These are phyloP conservation scores for Struthio camelus DNA, from an alignment of 2,113 vertebrate genomes.

Conservation along the genomic window DNA sequence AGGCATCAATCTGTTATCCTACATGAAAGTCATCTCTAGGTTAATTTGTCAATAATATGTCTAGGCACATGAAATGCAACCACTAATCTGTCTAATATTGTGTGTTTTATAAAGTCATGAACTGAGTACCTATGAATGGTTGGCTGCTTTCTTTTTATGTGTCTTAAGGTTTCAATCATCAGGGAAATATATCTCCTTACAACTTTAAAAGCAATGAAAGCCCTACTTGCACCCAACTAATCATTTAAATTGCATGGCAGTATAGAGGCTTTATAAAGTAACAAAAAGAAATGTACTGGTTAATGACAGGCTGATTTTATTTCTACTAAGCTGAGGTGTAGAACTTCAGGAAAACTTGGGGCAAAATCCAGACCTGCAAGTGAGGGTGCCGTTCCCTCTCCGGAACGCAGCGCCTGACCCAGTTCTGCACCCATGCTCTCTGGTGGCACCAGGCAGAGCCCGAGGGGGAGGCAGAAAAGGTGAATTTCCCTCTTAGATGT, in stretches of 20 bases:
- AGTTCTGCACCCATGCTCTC: not conserved
- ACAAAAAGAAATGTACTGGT: not conserved
- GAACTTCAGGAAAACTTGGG: not conserved
- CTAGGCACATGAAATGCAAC: not conserved
- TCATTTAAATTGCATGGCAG: conserved; percentile 22
- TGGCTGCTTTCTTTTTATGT: not conserved
- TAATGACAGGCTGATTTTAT: not conserved
- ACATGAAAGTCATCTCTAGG: not conserved
- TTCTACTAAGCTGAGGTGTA: not conserved
- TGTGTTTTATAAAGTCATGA: not conserved
- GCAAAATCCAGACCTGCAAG: not conserved
- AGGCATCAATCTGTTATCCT: not conserved
- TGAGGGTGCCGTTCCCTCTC: not conserved
- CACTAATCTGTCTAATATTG: not conserved
- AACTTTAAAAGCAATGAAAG: not conserved
- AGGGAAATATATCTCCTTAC: not conserved
- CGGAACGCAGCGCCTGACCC: rapidly evolving
- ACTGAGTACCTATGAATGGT: not conserved
- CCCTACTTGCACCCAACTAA: not conserved
- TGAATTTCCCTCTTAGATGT: not conserved
- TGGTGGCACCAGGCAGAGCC: rapidly evolving
- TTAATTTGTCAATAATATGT: not conserved
- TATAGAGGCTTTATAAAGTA: not conserved
- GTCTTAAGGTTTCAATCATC: conserved; percentile 29
- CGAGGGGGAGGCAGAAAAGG: not conserved